Percentiles rank a stretch among this genome's conserved stretches.
Conservation (phyloP, 2,797 vertebrate genomes). For the Danionella dracula region DNA sequence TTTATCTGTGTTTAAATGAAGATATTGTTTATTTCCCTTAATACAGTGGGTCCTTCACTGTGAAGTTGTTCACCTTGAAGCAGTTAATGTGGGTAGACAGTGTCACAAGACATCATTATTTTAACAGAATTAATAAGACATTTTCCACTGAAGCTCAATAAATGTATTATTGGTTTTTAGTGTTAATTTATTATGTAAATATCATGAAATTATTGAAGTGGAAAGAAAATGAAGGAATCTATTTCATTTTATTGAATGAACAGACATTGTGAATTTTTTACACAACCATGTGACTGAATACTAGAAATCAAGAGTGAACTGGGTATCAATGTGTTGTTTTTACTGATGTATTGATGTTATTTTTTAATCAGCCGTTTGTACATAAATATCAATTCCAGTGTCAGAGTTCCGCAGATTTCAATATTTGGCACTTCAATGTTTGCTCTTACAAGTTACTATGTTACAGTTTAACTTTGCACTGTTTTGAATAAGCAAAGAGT, state of each 20-base stretch:
- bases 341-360: not conserved
- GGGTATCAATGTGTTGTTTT: too few relatives aligned
- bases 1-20: too few relatives aligned
- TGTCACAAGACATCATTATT: not conserved
- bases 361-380: conserved; percentile 69
- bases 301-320: too few relatives aligned
- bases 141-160: not conserved
- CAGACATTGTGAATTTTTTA: not conserved
- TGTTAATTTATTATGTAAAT: not conserved
- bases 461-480: too few relatives aligned
- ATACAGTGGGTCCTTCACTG: too few relatives aligned
- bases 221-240: not conserved
- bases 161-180: not conserved
- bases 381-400: conserved; percentile 66
- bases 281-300: too few relatives aligned
- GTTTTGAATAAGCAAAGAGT: too few relatives aligned
- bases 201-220: not conserved
- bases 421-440: too few relatives aligned
- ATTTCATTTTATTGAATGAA: not conserved
- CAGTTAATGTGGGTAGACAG: not conserved
- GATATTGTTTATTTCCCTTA: too few relatives aligned
- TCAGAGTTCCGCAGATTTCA: conserved; percentile 12
- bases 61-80: too few relatives aligned
- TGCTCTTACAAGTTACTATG: too few relatives aligned
- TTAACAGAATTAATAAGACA: not conserved